Base-by-base conservation (phyloP, 2,888 invertebrate species). In the Hydrotaea diabolus region DNA sequence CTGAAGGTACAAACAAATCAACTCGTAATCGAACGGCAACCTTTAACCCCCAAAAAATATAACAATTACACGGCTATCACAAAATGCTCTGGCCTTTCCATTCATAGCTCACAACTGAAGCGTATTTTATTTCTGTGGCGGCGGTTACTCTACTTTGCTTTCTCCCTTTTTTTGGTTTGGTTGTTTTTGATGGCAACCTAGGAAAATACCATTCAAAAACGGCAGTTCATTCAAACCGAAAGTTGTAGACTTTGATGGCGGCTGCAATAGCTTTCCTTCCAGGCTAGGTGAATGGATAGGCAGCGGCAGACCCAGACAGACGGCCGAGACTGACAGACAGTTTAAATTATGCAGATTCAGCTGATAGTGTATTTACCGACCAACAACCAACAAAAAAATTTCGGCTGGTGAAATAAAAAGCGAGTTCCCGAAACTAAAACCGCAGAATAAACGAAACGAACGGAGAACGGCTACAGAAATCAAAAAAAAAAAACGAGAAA, bases 291-390 rank as follows among this genome's bases (percentile, higher is more conserved):
- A 78, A 81, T 78, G 76, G 55, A 59, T n/a, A n/a, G n/a, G n/a
- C n/a, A n/a, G n/a, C n/a, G n/a, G n/a, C n/a, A n/a, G 26, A 23
- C 21, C 7, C 64, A 31, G 64, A 64, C 64, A 17, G 26, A 59
- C 23, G n/a, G 64, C n/a, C n/a, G n/a, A n/a, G n/a, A n/a, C 66
- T 21, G 69, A 69, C 69, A 46, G 66, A 66, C 85, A 77, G 73
- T 80, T 46, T 77, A 85, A 80, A 79, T 82, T 80, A 85, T 85
- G 82, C 82, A 82, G 79, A 85, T 85, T 85, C 69, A 26, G 46
- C n/a, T 77, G 82, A 80, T 85, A 82, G 69, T 15, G 21, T 15
- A 23, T 69, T 69, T 69, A 46, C 23, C 49, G 31, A 69, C 31
- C 19, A 21, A 31, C n/a, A n/a, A 62, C 2, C 17, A 2, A 23